Base-by-base conservation (phyloP, 2,113 vertebrate genomes). In the Antigone vipio region DNA sequence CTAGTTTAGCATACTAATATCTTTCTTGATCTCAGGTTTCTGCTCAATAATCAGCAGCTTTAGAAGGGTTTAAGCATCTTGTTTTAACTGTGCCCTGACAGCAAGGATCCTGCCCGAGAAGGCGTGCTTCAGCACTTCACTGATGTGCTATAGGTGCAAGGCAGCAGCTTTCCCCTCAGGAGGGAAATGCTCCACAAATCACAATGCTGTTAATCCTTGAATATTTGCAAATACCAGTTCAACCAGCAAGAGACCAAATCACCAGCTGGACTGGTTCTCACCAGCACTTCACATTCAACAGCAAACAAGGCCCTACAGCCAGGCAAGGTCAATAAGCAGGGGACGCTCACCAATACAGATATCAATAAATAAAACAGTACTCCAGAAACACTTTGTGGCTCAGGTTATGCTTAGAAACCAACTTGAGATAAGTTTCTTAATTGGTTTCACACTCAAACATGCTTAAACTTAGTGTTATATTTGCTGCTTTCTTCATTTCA, bases 11-110 rank as follows among this genome's bases (percentile, higher is more conserved):
- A 92, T 89, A 93, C 40, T 83, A 94, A 94, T 59, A 58, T 64
- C 56, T 52, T 84, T 60, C 75, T 49, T 67, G 78, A 95, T 84
- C 91, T 95, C 60, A 63, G 56, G 60, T 74, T 93, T 80, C 92
- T 93, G 77, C 88, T 93, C 83, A 73, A 60, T 81, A 59, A 91
- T 52, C 85, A 88, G 68, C 72, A 86, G 88, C 80, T 90, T 80
- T 60, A 85, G 68, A 73, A 88, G 50, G 64, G 80, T 92, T 96
- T 95, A 95, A 95, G 86, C 34, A 50, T 52, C 90, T 69, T 62
- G 88, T 88, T 95, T 92, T 85, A 94, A 82, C 58, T 44, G 42
- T 83, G 89, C 58, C 56, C 60, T 82, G 79, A 59, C 90, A 91
- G 72, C 1, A 2, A 95, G 75, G 87, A 85, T 87, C 66, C 86